Conservation (phyloP, 1,140 invertebrate genomes). For the Sarcophaga peregrina region DNA sequence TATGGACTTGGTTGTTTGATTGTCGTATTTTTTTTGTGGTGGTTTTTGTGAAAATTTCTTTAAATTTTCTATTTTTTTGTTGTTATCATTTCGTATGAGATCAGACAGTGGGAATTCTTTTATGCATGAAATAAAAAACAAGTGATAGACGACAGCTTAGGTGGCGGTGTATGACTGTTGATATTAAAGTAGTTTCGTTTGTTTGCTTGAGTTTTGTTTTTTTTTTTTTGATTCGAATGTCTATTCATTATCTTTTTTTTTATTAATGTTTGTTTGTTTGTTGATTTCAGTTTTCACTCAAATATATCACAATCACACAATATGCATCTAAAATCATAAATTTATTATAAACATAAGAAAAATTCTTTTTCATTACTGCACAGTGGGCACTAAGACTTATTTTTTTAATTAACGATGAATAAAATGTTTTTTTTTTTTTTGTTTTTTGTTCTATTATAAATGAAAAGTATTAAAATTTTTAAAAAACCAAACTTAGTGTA, state of each 20-base stretch:
- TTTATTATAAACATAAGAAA: background rate
- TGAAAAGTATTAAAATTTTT: too few species aligned
- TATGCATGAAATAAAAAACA: background rate
- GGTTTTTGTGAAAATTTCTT: background rate
- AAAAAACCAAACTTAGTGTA: too few species aligned
- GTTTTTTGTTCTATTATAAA: background rate
- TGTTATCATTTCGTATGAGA: constrained; percentile 20
- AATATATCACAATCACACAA: background rate
- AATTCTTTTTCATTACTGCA: background rate
- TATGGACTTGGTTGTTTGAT: background rate
- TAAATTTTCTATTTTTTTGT: background rate
- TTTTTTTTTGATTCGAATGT: background rate
- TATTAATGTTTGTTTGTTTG: background rate
- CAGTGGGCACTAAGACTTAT: background rate
- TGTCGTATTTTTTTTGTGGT: background rate
- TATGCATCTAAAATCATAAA: background rate
- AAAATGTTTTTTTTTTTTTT: background rate
- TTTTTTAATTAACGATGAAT: background rate
- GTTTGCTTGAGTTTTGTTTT: background rate
- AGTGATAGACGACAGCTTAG: background rate
- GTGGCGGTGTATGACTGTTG: background rate
- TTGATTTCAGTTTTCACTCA: background rate
- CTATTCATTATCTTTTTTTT: background rate
- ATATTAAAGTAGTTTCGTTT: background rate
- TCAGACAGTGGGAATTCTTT: constrained; percentile 37